A percentile compares a stretch with the other conserved stretches of the same genome.
These are phyloP conservation scores for Cecidostiba fungosa DNA, from an alignment of 2,888 invertebrate species.

Conservation along the genomic window DNA sequence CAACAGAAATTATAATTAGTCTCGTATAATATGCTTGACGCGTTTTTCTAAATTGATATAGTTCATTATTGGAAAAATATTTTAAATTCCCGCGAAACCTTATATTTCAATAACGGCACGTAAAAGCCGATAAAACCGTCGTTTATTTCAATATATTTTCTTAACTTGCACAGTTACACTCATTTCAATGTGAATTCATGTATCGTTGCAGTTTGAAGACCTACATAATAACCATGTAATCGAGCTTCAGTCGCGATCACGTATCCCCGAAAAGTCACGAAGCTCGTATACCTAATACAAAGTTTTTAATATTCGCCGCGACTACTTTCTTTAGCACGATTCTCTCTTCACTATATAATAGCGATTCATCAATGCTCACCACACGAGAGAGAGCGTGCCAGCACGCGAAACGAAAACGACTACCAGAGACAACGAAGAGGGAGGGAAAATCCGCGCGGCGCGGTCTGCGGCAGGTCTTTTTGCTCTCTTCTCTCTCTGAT, in stretches of 20 bases:
- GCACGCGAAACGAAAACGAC: not conserved
- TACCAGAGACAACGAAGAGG: not conserved
- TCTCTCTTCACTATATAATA: not conserved
- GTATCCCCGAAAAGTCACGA: constrained; percentile 42
- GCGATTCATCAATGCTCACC: not conserved
- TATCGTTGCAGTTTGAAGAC: not conserved
- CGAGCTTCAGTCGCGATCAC: not conserved
- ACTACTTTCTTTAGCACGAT: not conserved
- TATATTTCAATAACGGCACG: not conserved
- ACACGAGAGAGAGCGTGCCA: not conserved
- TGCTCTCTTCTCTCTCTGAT: not conserved
- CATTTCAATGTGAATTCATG: not conserved
- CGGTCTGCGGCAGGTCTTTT: not conserved
- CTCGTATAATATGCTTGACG: not conserved
- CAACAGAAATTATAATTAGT: not conserved
- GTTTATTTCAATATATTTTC: not conserved
- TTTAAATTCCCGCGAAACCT: not conserved
- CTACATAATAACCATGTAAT: not conserved
- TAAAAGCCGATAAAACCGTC: not conserved
- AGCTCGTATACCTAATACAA: constrained; percentile 19
- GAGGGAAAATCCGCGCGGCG: not conserved
- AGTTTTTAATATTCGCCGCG: not conserved
- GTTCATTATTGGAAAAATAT: not conserved
- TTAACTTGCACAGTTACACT: not conserved
- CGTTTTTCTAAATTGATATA: too few species aligned